Evolutionary conservation across 2,888 invertebrate species (phyloP).

Genomic region (Lochmaea crataegi): DNA sequence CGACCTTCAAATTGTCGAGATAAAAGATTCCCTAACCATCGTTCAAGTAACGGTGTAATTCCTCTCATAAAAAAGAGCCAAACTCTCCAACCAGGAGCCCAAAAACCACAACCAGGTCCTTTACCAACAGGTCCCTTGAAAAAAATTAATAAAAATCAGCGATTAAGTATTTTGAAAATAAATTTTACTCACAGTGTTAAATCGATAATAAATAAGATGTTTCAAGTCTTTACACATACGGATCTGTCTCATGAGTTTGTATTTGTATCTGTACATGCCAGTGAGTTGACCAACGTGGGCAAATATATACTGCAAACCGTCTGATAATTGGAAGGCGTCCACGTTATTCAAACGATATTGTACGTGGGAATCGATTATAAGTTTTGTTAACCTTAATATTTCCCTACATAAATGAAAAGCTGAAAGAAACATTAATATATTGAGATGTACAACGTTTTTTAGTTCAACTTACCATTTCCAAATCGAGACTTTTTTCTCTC

Average conservation of each 20-base stretch:
- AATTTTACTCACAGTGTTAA: slow-evolving; percentile 83
- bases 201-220: slow-evolving; percentile 98
- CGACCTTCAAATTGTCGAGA: slow-evolving; percentile 99
- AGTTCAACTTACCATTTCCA: slow-evolving; percentile 79
- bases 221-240: slow-evolving; percentile 99
- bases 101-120: slow-evolving; percentile 98
- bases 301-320: slow-evolving; percentile 98
- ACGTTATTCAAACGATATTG: slow-evolving; percentile 99
- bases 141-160: slow-evolving; percentile 27
- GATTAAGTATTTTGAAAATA: neutral
- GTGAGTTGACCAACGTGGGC: slow-evolving; percentile 99
- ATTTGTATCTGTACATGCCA: slow-evolving; percentile 99
- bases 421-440: slow-evolving; percentile 59
- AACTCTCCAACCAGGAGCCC: slow-evolving; percentile 99
- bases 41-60: slow-evolving; percentile 95
- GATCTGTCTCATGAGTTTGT: slow-evolving; percentile 98
- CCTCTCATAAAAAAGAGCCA: slow-evolving; percentile 99
- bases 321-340: slow-evolving; percentile 98
- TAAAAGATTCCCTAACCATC: slow-evolving; percentile 99
- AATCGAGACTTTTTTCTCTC: slow-evolving; percentile 98
- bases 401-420: slow-evolving; percentile 99
- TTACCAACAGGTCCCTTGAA: slow-evolving; percentile 94
- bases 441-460: neutral
- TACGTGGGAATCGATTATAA: slow-evolving; percentile 99
- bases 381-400: slow-evolving; percentile 96